A percentile compares a stretch with the other conserved stretches of the same genome.
phyloP scores from a whole-genome alignment of 2,113 vertebrate genomes.

The Vireo altiloquus region DNA sequence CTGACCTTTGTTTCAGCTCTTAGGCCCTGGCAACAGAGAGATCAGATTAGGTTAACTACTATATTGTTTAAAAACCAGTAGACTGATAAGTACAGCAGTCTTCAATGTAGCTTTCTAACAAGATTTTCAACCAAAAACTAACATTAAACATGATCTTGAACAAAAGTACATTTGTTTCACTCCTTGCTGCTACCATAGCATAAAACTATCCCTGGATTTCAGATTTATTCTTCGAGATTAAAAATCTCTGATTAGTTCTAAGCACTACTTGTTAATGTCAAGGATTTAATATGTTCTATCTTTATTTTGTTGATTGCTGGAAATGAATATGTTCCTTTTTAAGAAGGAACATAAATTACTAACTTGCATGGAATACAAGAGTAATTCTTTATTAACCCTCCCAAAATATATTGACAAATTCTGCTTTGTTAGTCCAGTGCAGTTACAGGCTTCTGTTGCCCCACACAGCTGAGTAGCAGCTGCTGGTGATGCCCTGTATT shows the following conservation, averaged over 20 bases:
- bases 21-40: neutral
- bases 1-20: neutral
- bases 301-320: neutral
- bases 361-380: neutral
- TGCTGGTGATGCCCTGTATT: neutral
- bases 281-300: neutral
- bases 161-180: neutral
- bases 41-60: conserved; percentile 1
- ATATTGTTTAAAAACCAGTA: neutral
- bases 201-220: neutral
- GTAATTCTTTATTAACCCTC: neutral
- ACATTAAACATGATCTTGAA: neutral
- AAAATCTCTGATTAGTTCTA: neutral
- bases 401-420: neutral
- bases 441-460: neutral
- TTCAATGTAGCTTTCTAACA: neutral
- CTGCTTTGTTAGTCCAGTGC: neutral
- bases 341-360: neutral
- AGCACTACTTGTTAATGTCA: neutral
- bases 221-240: neutral
- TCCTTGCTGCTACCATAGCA: neutral
- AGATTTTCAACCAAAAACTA: neutral
- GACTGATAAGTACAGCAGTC: neutral
- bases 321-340: neutral
- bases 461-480: neutral